phyloP scores from a whole-genome alignment of 2,797 vertebrate genomes.

The Sphaeramia orbicularis region DNA sequence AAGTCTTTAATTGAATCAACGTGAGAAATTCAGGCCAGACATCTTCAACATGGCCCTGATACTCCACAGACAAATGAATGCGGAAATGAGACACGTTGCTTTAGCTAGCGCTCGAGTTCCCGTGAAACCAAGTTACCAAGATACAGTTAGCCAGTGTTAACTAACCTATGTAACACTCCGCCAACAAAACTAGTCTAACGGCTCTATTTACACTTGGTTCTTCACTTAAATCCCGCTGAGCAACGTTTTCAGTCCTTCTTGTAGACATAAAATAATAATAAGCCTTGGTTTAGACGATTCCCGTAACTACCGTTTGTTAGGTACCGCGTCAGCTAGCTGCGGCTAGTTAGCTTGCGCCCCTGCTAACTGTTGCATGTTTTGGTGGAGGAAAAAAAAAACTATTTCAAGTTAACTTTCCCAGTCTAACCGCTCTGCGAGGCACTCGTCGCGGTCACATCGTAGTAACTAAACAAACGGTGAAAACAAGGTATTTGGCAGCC shows the following conservation, averaged over 20 bases:
- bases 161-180: neutral
- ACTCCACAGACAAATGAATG: conserved; percentile 79
- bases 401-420: conserved; percentile 73
- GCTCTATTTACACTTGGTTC: neutral
- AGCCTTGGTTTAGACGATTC: neutral
- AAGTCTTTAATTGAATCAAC: conserved; percentile 57
- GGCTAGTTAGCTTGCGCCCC: conserved; percentile 61
- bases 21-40: conserved; percentile 58
- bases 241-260: fast-evolving
- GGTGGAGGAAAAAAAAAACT: conserved; percentile 58
- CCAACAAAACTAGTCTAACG: neutral
- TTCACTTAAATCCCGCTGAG: neutral
- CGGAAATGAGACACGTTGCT: conserved; percentile 88
- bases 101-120: conserved; percentile 73
- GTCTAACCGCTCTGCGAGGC: conserved; percentile 8
- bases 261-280: neutral
- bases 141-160: conserved; percentile 43
- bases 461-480: neutral
- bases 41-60: conserved; percentile 81
- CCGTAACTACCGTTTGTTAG: conserved; percentile 31
- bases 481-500: neutral
- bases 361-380: conserved; percentile 85
- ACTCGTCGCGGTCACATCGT: fast-evolving
- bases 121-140: conserved; percentile 63
- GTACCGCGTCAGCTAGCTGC: conserved; percentile 42